Evolutionary conservation across 2,113 vertebrate species (phyloP), one percentile per base, ranked within the genome.

Genomic region (Vanacampus margaritifer): DNA sequence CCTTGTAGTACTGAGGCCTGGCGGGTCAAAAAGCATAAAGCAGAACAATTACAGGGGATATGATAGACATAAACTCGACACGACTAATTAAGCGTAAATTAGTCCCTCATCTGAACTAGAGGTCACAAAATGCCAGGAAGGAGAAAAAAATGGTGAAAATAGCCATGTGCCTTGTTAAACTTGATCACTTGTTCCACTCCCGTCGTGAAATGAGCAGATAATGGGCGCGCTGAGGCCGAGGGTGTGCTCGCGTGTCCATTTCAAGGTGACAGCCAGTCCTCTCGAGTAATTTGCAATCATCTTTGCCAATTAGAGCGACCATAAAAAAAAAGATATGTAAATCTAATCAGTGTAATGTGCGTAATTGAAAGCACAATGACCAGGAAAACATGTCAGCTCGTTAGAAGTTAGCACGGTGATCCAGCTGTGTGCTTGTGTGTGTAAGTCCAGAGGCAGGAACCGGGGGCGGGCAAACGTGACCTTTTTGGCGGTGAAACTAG

Each of bases 1-100:
- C 92, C 93, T 96, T 98, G 92, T 96, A 99, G 89, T 99, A 99
- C 70, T 98, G 97, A 48, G 96, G 94, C 88, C 97, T 98, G 68
- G 17, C 37, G 68, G 81, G 79, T 67, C 69, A 71, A 67, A 19
- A 82, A 71, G 76, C 67, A 71, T 50, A 68, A 79, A 87, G 72
- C 56, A 58, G 69, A 75, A 78, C 82, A 82, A 87, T 89, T 79
- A 89, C 68, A 80, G 74, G 60, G 70, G 64, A 81, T 71, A 79
- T 78, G 83, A 89, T 70, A 75, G 82, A 86, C 84, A 87, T 74
- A 84, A 82, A 83, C 69, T 76, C 53, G 74, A 80, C 74, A 64
- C 65, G 76, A 68, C 85, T 81, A 88, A 90, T 89, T 89, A 86
- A 75, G 58, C 81, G 76, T 73, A 86, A 87, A 88, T 81, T 6